Evolutionary conservation across 2,113 vertebrate species (phyloP).

Genomic region (Probosciger aterrimus): DNA sequence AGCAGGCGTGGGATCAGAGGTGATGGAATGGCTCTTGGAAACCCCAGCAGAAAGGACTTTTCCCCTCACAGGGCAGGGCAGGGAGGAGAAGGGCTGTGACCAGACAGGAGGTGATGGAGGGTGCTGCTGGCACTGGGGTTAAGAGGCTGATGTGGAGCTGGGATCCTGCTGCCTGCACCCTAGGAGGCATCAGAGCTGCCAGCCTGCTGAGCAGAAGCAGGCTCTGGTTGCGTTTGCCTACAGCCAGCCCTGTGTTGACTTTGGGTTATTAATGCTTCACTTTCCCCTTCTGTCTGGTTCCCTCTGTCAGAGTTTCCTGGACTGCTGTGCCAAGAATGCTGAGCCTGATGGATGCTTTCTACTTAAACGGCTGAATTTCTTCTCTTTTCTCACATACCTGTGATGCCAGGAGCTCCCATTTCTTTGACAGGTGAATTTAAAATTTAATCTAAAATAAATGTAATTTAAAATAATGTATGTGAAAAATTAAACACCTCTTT

Average conservation of each 20-base stretch:
- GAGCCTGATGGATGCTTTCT: not conserved
- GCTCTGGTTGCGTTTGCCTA: not conserved
- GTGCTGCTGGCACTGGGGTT: not conserved
- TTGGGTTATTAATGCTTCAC: not conserved
- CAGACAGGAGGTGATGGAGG: fast-evolving
- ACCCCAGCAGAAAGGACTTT: not conserved
- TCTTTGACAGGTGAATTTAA: not conserved
- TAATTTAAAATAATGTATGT: not conserved
- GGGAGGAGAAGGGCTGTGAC: not conserved
- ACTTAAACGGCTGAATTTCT: not conserved
- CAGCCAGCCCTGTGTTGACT: not conserved
- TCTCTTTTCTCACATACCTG: not conserved
- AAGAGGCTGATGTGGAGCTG: not conserved
- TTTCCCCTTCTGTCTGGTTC: not conserved
- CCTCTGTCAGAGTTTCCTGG: slow-evolving; percentile 36
- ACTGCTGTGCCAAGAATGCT: not conserved
- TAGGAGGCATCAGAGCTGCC: not conserved
- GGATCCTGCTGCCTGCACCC: not conserved
- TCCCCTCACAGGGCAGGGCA: not conserved
- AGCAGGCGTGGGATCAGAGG: fast-evolving
- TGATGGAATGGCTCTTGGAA: not conserved
- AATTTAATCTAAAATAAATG: not conserved
- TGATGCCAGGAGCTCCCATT: not conserved
- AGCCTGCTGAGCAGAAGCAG: fast-evolving
- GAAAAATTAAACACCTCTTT: not conserved